These are phyloP conservation scores for Syrista parreyssii DNA, from an alignment of 2,888 invertebrate species.

Conservation along the genomic window DNA sequence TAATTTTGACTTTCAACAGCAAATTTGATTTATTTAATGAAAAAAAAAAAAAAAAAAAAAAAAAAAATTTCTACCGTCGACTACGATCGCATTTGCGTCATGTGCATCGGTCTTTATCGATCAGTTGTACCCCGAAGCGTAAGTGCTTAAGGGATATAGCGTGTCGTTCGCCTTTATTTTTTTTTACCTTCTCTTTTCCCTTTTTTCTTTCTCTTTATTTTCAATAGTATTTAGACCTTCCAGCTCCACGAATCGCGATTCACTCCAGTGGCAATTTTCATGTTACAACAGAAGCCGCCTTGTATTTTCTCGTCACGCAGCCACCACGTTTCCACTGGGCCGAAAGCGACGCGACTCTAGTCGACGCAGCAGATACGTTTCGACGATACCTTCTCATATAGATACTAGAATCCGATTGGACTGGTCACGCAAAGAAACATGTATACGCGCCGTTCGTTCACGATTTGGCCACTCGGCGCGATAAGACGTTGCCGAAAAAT, in stretches of 20 bases:
- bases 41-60: background rate
- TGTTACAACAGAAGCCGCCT: background rate
- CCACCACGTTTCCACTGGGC: background rate
- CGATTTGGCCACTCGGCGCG: background rate
- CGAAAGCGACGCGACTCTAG: background rate
- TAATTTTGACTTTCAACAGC: background rate
- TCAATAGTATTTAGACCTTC: background rate
- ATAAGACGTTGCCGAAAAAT: background rate
- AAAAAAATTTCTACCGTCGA: background rate
- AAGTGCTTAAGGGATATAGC: background rate
- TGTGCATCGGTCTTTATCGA: background rate
- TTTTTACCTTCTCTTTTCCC: background rate
- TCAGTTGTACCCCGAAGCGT: background rate
- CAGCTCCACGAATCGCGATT: background rate
- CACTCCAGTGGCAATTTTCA: background rate
- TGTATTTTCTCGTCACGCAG: slow-evolving; percentile 5
- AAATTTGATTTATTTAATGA: background rate
- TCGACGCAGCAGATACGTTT: background rate
- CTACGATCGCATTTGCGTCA: background rate
- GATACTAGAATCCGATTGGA: background rate
- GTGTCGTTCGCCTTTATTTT: background rate
- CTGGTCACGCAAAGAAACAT: background rate
- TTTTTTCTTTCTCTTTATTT: background rate
- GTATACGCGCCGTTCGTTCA: background rate
- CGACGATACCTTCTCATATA: background rate